Evolutionary conservation across 1,140 invertebrate species (phyloP).

Genomic region (Periplaneta americana): DNA sequence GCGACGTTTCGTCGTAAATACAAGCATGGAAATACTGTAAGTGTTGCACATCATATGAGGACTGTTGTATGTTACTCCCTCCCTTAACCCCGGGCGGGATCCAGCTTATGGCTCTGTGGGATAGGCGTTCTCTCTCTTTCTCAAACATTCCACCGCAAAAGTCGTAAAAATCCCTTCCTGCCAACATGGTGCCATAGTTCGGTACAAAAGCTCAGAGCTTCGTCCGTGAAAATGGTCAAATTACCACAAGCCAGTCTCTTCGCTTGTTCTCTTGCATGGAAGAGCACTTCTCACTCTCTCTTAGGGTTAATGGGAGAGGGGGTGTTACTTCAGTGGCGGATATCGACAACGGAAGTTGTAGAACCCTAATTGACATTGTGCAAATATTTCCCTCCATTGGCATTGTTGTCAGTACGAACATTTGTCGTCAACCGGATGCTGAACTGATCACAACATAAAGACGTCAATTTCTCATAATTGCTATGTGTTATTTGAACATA

Average conservation of each 20-base stretch:
- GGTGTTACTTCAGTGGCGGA: neutral
- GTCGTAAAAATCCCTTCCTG: neutral
- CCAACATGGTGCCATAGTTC: neutral
- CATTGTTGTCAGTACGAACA: too few relatives aligned
- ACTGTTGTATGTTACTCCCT: neutral
- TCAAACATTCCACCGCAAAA: neutral
- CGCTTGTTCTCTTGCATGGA: neutral
- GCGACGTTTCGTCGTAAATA: too few relatives aligned
- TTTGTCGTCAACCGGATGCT: too few relatives aligned
- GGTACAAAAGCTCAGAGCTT: neutral
- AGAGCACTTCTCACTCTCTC: neutral
- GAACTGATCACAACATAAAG: too few relatives aligned
- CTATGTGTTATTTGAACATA: too few relatives aligned
- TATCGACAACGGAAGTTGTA: too few relatives aligned
- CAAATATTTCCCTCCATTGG: too few relatives aligned
- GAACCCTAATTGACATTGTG: too few relatives aligned
- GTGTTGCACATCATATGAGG: neutral
- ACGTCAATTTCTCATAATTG: too few relatives aligned
- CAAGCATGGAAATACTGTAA: too few relatives aligned
- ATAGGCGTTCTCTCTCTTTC: neutral
- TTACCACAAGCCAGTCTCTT: neutral
- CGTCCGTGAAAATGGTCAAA: neutral
- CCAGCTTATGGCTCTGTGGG: neutral
- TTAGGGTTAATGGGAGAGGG: neutral
- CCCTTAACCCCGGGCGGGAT: neutral